phyloP scores from a whole-genome alignment of 2,797 vertebrate species.

The Siniperca undulata region DNA sequence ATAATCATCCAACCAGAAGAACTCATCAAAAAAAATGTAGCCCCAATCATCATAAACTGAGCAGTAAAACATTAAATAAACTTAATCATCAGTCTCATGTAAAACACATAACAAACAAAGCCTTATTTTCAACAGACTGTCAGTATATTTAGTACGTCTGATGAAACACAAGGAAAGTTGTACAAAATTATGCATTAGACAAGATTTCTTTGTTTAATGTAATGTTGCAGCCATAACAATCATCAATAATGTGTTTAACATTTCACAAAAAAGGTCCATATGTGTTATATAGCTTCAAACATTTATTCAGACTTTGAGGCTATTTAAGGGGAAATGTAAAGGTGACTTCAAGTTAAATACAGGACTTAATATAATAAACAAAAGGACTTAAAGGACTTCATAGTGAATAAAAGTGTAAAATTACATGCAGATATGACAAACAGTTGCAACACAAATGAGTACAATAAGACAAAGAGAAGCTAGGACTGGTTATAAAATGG shows the following conservation, averaged over 20 bases:
- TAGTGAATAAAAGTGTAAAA: neutral
- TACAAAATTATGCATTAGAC: neutral
- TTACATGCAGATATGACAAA: constrained; percentile 4
- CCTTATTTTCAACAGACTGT: neutral
- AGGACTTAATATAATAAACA: neutral
- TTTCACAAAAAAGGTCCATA: neutral
- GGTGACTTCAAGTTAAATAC: neutral
- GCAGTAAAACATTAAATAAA: neutral
- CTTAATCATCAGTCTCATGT: neutral
- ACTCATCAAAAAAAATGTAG: neutral
- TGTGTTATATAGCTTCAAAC: neutral
- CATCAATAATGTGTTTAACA: neutral
- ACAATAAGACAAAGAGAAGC: constrained; percentile 25
- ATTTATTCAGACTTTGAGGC: neutral
- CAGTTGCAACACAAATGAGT: constrained; percentile 20
- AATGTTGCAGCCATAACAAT: neutral
- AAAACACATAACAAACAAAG: neutral
- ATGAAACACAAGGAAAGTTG: neutral
- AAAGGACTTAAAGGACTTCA: neutral
- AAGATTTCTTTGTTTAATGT: neutral
- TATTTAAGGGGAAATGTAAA: neutral
- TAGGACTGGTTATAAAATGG: constrained; percentile 31
- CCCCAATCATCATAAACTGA: neutral
- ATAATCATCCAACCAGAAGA: neutral
- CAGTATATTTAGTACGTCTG: neutral